phyloP scores from a whole-genome alignment of 2,797 vertebrate species.

The Oreonectes daqikongensis region DNA sequence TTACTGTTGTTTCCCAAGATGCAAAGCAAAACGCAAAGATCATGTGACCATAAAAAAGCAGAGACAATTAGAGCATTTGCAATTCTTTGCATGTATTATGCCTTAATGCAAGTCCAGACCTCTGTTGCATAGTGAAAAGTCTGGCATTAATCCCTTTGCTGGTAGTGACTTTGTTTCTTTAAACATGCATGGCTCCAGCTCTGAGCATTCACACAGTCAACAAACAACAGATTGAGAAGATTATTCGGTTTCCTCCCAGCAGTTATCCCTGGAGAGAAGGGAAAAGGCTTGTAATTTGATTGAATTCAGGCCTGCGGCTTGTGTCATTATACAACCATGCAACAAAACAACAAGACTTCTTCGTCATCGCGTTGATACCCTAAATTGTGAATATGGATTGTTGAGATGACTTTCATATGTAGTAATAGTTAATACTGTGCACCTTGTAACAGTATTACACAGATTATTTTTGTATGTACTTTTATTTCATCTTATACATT shows the following conservation, averaged over 20 bases:
- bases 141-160: slow-evolving; percentile 30
- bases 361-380: slow-evolving; percentile 3
- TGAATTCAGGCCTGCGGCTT: slow-evolving; percentile 30
- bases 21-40: slow-evolving; percentile 26
- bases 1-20: neutral
- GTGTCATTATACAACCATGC: slow-evolving; percentile 31
- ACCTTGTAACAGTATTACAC: too few species aligned
- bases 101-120: slow-evolving; percentile 13
- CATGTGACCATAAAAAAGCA: slow-evolving; percentile 5
- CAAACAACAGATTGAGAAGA: slow-evolving; percentile 46
- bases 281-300: slow-evolving; percentile 15
- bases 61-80: slow-evolving; percentile 33
- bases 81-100: slow-evolving; percentile 44
- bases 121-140: slow-evolving; percentile 23
- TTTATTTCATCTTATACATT: too few species aligned
- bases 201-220: neutral
- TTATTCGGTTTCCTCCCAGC: slow-evolving; percentile 16
- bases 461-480: too few species aligned
- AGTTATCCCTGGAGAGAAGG: slow-evolving; percentile 38
- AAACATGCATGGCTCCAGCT: neutral
- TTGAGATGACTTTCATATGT: neutral
- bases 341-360: slow-evolving; percentile 22
- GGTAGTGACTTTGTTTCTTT: slow-evolving; percentile 8
- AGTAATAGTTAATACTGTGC: neutral
- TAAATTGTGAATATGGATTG: neutral